These are phyloP conservation scores for Pammene aurita DNA, from an alignment of 2,888 invertebrate species.

Conservation along the genomic window DNA sequence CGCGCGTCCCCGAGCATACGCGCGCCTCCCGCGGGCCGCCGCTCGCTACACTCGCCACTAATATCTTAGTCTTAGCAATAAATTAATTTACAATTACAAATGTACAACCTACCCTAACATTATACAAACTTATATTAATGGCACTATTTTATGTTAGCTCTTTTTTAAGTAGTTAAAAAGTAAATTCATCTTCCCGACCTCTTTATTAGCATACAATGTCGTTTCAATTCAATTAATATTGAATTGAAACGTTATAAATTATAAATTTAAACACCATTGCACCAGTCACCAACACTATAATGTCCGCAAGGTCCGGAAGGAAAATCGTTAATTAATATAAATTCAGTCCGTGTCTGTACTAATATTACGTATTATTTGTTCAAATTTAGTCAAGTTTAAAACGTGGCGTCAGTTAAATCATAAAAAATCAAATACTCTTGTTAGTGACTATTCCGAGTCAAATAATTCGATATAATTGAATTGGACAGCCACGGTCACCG, in stretches of 20 bases:
- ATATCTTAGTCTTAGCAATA: constrained; percentile 70
- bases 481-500: no score
- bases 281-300: neutral
- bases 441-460: no score
- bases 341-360: constrained; percentile 9
- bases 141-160: constrained; percentile 45
- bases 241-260: no score
- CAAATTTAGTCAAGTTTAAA: neutral
- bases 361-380: neutral
- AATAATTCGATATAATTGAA: no score
- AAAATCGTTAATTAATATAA: neutral
- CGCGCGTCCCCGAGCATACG: no score
- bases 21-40: neutral
- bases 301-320: neutral
- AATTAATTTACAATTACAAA: constrained; percentile 63
- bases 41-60: constrained; percentile 39
- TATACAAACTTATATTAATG: constrained; percentile 54
- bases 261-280: no score
- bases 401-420: neutral
- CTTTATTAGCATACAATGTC: neutral
- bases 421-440: neutral
- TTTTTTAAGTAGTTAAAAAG: neutral
- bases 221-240: no score
- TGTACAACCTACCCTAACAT: constrained; percentile 54
- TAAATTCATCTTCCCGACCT: neutral